Base-by-base conservation (phyloP, 2,113 vertebrate genomes). In the Caranx ignobilis region DNA sequence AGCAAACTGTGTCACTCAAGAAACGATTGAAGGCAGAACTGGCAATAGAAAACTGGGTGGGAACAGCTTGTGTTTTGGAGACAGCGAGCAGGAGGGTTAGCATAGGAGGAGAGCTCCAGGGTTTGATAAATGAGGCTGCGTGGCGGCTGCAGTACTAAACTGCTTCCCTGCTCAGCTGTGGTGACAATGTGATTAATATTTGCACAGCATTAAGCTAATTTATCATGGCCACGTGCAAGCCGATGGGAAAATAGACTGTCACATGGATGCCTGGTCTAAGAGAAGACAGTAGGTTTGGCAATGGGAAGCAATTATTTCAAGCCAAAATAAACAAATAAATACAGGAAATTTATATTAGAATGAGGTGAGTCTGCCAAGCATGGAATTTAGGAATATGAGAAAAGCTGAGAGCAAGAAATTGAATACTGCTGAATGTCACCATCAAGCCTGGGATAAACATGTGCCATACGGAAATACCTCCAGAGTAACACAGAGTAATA, bases 181-280 rank as follows among this genome's bases (percentile, higher is more conserved):
- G 88, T 94, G 92, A 95, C 94, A 94, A 88, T 89, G 88, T 94
- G 94, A 95, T 95, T 94, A 94, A 95, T 94, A 94, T 94, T 94
- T 91, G 83, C 89, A 77, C 74, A 64, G 89, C 89, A 93, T 93
- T 91, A 78, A 91, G 90, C 89, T 93, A 94, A 95, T 93, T 95
- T 77, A 94, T 95, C 94, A 93, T 41, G 84, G 83, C 81, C 91
- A 89, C 71, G 86, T 91, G 93, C 68, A 3, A 64, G 87, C 86
- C 85, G 66, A 78, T 76, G 89, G 88, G 86, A 91, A 83, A 89
- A 87, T 47, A 72, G 79, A 59, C 86, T 85, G 84, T 92, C 91
- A 93, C 87, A 89, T 90, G 91, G 83, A 89, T 69, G 75, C 88
- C 65, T 61, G 74, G 78, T 81, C 75, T 81, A 66, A 71, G 74